phyloP scores from a whole-genome alignment of 2,888 invertebrate species.

The Drosophila formosana region DNA sequence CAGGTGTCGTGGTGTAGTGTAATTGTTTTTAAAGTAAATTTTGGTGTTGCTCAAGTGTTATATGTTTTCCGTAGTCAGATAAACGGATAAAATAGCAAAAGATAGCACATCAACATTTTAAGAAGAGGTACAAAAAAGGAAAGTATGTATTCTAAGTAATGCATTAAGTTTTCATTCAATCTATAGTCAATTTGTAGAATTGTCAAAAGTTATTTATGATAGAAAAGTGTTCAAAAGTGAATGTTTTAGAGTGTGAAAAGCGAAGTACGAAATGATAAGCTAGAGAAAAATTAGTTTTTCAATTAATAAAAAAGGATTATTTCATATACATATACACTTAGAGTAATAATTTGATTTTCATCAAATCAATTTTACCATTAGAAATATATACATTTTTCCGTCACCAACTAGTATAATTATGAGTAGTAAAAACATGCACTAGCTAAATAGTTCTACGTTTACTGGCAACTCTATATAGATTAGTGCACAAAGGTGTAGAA shows the following conservation, averaged over 20 bases:
- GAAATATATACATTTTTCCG: not conserved
- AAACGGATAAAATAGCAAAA: slow-evolving; percentile 3
- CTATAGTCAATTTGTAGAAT: not conserved
- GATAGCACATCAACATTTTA: slow-evolving; percentile 9
- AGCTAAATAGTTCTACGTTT: slow-evolving; percentile 9
- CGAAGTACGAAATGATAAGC: not conserved
- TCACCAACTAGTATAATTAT: slow-evolving; percentile 9
- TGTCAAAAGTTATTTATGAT: no score
- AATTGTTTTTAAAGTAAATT: slow-evolving; percentile 17
- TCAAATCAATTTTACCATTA: not conserved
- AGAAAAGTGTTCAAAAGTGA: no score
- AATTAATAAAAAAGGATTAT: no score
- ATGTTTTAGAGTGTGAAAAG: not conserved
- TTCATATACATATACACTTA: no score
- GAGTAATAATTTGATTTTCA: no score
- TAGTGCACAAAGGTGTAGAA: not conserved
- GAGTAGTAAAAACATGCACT: slow-evolving; percentile 3
- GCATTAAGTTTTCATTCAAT: not conserved
- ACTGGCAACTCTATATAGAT: not conserved
- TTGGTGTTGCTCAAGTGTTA: slow-evolving; percentile 31
- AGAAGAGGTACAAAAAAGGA: not conserved
- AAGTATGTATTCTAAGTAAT: not conserved
- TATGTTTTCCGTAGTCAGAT: slow-evolving; percentile 16
- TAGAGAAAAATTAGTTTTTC: no score
- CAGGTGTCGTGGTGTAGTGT: slow-evolving; percentile 38